These are phyloP conservation scores for Phania funesta DNA, from an alignment of 2,888 invertebrate species.

Conservation along the genomic window DNA sequence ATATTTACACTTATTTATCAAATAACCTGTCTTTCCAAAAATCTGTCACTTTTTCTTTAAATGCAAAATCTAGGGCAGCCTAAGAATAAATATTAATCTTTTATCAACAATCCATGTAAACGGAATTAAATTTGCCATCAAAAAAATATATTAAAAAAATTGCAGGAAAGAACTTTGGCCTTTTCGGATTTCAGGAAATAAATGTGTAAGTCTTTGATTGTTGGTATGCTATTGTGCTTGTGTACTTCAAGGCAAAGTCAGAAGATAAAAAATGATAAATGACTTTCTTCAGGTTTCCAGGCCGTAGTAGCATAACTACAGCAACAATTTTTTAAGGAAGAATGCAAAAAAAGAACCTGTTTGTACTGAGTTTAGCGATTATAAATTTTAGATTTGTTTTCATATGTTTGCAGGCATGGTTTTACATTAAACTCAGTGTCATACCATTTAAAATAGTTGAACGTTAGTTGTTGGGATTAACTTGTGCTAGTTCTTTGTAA, in stretches of 20 bases:
- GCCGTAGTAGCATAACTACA: background rate
- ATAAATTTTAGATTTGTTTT: conserved; percentile 28
- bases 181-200: background rate
- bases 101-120: background rate
- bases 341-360: background rate
- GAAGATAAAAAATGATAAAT: conserved; percentile 58
- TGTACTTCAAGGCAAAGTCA: conserved; percentile 6
- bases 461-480: conserved; percentile 4
- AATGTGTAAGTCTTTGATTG: background rate
- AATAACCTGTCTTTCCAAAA: background rate
- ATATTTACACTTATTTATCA: background rate
- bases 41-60: background rate
- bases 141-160: background rate
- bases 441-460: conserved; percentile 10
- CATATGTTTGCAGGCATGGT: background rate
- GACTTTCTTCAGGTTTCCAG: conserved; percentile 5
- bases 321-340: background rate
- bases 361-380: conserved; percentile 46
- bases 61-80: conserved; percentile 1
- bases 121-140: background rate
- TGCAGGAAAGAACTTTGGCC: background rate
- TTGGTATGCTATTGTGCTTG: background rate
- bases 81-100: background rate
- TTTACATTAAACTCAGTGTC: background rate
- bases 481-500: background rate